These are phyloP conservation scores for Lepidurus arcticus DNA, from an alignment of 1,140 invertebrate genomes.

Conservation along the genomic window DNA sequence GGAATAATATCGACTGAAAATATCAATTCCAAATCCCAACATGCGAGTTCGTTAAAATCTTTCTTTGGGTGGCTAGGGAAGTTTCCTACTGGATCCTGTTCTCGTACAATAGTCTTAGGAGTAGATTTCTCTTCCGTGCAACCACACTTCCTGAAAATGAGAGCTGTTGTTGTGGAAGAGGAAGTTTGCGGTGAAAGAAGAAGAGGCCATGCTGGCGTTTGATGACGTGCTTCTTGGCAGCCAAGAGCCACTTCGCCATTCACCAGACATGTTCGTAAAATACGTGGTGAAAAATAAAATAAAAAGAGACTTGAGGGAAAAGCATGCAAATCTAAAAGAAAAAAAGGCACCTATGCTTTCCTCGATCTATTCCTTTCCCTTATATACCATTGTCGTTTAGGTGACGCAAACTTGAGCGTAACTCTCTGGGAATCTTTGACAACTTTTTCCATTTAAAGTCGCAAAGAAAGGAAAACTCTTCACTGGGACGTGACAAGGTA, in stretches of 20 bases:
- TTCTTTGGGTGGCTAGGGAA: no score
- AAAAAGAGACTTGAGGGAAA: neutral
- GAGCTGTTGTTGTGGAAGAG: neutral
- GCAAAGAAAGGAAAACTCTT: no score
- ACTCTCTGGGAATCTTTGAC: neutral
- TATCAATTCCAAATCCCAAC: no score
- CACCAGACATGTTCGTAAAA: neutral
- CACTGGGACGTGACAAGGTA: no score
- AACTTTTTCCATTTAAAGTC: neutral
- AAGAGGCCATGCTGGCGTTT: conserved; percentile 7
- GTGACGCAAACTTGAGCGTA: neutral
- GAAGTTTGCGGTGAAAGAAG: conserved; percentile 10
- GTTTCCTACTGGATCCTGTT: no score
- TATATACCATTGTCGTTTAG: neutral
- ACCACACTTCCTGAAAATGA: neutral
- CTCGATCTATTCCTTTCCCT: no score
- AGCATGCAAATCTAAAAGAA: neutral
- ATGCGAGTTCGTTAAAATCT: no score
- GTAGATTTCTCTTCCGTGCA: no score
- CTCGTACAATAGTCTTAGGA: no score
- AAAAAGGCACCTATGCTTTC: neutral
- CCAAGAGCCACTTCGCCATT: conserved; percentile 12
- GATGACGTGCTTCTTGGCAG: conserved; percentile 14
- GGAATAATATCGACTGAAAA: no score
- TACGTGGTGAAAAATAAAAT: neutral